Evolutionary conservation across 1,140 invertebrate genomes (phyloP), one percentile per base, ranked within the genome.

Genomic region (Rhizoglyphus robini): DNA sequence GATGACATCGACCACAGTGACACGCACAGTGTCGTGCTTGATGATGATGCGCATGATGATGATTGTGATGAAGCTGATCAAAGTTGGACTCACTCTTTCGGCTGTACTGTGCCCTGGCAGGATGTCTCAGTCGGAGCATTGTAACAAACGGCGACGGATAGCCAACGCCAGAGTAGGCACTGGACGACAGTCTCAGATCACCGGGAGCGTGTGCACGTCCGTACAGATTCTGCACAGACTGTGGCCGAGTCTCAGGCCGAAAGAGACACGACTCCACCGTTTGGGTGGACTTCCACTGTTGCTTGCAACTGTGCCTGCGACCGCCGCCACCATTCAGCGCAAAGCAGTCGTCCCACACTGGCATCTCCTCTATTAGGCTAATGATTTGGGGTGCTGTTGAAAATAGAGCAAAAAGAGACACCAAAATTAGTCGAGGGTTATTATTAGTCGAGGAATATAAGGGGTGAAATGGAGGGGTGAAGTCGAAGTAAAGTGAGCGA

Each of bases 191-290:
- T 1, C 58, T 29, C 25, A 60, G 15, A 46, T 60, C 58, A 46
- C 58, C 58, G 32, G 58, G 58, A 11, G 58, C 1, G 29, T 60
- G 58, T 20, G 58, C 58, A 34, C 58, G 58, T 27, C 15, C 58
- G 29, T 60, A 60, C 2, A 60, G 18, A 23, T 30, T 15, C n/a
- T 32, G 58, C 31, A 60, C n/a, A 18, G 58, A 34, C 13, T 34
- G 8, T 3, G 58, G 58, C 1, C 58, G 58, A 38, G 15, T 60
- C 13, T 34, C 29, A 18, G 27, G 15, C 2, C 18, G 11, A 60
- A 60, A 46, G n/a, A 60, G 29, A 3, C 8, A n/a, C 15, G 15
- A 13, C 13, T 60, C 58, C n/a, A 60, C 23, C 23, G 3, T 3
- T 27, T 8, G 1, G 2, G 27, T n/a, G 15, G 15, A 29, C 15